phyloP scores from a whole-genome alignment of 2,797 vertebrate species.

The Sebastes elongatus region DNA sequence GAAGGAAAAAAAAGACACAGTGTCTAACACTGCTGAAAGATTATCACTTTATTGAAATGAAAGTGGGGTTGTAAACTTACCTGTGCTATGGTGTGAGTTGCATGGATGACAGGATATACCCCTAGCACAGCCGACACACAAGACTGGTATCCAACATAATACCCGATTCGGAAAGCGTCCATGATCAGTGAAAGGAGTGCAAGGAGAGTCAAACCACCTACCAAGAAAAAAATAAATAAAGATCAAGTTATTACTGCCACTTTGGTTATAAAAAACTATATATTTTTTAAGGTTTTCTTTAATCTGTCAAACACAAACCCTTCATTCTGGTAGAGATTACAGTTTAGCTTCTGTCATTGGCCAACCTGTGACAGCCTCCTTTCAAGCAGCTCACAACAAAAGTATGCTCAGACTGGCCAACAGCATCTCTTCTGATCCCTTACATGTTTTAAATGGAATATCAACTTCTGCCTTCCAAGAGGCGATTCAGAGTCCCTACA shows the following conservation, averaged over 20 bases:
- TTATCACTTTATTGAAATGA: slow-evolving; percentile 56
- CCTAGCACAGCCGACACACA: slow-evolving; percentile 90
- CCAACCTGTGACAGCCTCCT: no score
- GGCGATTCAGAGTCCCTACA: no score
- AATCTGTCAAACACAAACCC: neutral
- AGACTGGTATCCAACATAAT: slow-evolving; percentile 90
- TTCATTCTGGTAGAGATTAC: neutral
- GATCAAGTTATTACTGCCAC: neutral
- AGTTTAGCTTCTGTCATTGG: neutral
- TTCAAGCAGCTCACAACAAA: no score
- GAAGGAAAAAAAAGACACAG: slow-evolving; percentile 34
- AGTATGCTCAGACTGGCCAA: no score
- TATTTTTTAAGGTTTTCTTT: neutral
- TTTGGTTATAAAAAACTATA: neutral
- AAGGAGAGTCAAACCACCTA: slow-evolving; percentile 93
- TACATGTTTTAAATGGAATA: no score
- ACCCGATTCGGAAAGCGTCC: slow-evolving; percentile 94
- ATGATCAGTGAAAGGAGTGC: slow-evolving; percentile 93
- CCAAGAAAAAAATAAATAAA: neutral
- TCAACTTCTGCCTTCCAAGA: no score
- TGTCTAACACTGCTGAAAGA: slow-evolving; percentile 56
- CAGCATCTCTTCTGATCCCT: no score
- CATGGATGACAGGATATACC: slow-evolving; percentile 91
- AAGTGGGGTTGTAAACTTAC: slow-evolving; percentile 78
- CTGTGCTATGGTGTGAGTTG: slow-evolving; percentile 93